Evolutionary conservation across 2,113 vertebrate species (phyloP).

Genomic region (Cebus imitator): DNA sequence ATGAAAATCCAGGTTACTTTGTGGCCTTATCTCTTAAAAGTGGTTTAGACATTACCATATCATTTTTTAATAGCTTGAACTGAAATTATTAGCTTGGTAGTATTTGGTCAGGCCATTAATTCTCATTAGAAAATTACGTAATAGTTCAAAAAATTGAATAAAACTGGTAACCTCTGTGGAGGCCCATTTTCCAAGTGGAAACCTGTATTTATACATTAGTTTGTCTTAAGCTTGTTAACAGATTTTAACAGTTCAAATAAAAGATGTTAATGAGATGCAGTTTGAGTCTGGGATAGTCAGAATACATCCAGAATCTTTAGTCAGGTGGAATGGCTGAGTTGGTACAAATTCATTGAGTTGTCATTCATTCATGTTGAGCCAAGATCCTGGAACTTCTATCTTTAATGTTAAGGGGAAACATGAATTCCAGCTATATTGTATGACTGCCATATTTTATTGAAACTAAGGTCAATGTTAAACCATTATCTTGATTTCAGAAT

Average conservation of each 20-base stretch:
- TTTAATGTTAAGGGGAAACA: slow-evolving; percentile 54
- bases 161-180: not conserved
- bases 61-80: not conserved
- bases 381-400: slow-evolving; percentile 43
- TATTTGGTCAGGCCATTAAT: slow-evolving; percentile 19
- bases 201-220: not conserved
- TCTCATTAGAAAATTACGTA: not conserved
- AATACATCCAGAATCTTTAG: slow-evolving; percentile 38
- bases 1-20: slow-evolving; percentile 51
- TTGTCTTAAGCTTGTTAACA: slow-evolving; percentile 39
- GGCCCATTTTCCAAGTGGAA: slow-evolving; percentile 48
- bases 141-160: slow-evolving; percentile 40
- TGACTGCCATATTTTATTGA: slow-evolving; percentile 48
- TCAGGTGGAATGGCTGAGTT: not conserved
- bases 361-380: not conserved
- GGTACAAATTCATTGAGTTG: not conserved
- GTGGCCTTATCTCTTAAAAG: slow-evolving; percentile 19
- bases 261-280: not conserved
- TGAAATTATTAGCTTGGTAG: slow-evolving; percentile 28
- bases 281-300: slow-evolving; percentile 8
- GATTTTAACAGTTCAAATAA: slow-evolving; percentile 41
- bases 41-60: not conserved
- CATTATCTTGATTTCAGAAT: slow-evolving; percentile 66
- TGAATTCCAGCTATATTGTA: slow-evolving; percentile 40
- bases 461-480: slow-evolving; percentile 54